Evolutionary conservation across 2,888 invertebrate species (phyloP).

Genomic region (Alsophila aescularia): DNA sequence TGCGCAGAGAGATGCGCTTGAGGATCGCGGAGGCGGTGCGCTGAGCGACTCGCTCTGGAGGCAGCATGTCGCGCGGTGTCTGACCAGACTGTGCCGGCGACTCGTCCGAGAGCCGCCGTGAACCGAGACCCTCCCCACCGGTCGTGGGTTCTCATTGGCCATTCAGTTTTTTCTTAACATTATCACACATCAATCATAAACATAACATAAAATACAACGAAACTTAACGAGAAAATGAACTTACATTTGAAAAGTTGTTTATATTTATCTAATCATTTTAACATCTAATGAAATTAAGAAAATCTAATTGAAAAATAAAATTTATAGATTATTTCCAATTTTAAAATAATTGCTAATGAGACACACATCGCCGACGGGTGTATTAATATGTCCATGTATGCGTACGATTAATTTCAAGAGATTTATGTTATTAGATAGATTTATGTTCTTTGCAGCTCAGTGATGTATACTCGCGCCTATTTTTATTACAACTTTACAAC

Average conservation of each 20-base stretch:
- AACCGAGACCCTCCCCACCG: conserved; percentile 63
- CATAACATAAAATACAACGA: conserved; percentile 21
- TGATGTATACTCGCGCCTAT: conserved; percentile 29
- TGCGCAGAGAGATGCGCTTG: conserved; percentile 73
- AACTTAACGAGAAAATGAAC: conserved; percentile 19
- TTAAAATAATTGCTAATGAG: too few relatives aligned
- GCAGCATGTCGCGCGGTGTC: conserved; percentile 77
- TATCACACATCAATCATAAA: conserved; percentile 32
- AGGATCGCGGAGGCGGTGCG: conserved; percentile 76
- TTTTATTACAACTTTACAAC: conserved; percentile 52
- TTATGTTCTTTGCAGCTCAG: conserved; percentile 28
- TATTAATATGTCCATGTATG: neutral
- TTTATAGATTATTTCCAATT: too few relatives aligned
- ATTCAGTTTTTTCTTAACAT: conserved; percentile 43
- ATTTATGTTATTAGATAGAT: conserved; percentile 25
- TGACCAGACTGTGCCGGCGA: conserved; percentile 62
- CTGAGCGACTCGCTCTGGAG: conserved; percentile 73
- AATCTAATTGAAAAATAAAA: too few relatives aligned
- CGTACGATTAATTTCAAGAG: conserved; percentile 1
- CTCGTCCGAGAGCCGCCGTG: conserved; percentile 39
- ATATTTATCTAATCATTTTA: neutral
- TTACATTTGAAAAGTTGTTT: conserved; percentile 9
- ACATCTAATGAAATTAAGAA: too few relatives aligned
- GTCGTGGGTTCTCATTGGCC: conserved; percentile 45
- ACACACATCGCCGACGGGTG: neutral